phyloP scores from a whole-genome alignment of 2,888 invertebrate species.

The Pammene fasciana region DNA sequence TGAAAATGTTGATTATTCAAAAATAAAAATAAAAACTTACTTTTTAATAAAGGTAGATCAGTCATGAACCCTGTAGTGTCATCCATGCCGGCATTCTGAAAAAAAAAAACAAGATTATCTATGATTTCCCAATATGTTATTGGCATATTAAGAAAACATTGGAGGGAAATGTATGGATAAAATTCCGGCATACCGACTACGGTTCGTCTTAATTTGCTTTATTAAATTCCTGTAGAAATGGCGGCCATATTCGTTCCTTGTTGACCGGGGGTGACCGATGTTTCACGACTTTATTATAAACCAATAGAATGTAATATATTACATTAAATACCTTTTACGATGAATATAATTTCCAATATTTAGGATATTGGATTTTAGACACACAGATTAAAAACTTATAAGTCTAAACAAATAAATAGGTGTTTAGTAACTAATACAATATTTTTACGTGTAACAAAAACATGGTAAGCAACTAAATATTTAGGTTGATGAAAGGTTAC shows the following conservation, averaged over 20 bases:
- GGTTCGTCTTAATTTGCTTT: constrained; percentile 61
- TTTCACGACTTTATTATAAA: constrained; percentile 31
- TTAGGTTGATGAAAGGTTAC: too few relatives aligned
- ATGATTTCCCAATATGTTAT: constrained; percentile 19
- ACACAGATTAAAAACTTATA: too few relatives aligned
- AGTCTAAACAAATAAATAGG: too few relatives aligned
- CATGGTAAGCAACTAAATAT: too few relatives aligned
- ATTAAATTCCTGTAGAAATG: constrained; percentile 62
- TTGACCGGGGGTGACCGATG: constrained; percentile 26
- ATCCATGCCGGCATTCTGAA: constrained; percentile 92
- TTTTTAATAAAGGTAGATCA: constrained; percentile 94
- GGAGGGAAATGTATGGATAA: constrained; percentile 46
- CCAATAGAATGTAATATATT: constrained; percentile 3
- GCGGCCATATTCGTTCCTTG: constrained; percentile 44
- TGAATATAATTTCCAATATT: not conserved
- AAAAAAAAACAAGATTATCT: constrained; percentile 50
- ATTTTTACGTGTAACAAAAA: too few relatives aligned
- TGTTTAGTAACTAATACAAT: too few relatives aligned
- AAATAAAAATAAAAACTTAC: constrained; percentile 83
- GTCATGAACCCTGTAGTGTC: constrained; percentile 95
- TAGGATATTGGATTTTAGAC: not conserved
- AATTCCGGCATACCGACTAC: constrained; percentile 42
- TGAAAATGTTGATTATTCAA: too few relatives aligned
- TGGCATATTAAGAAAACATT: constrained; percentile 46
- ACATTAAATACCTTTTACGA: not conserved